A percentile compares a stretch with the other conserved stretches of the same genome.
Evolutionary conservation across 2,888 invertebrate genomes (phyloP).

Genomic region (Escarpia spicata): DNA sequence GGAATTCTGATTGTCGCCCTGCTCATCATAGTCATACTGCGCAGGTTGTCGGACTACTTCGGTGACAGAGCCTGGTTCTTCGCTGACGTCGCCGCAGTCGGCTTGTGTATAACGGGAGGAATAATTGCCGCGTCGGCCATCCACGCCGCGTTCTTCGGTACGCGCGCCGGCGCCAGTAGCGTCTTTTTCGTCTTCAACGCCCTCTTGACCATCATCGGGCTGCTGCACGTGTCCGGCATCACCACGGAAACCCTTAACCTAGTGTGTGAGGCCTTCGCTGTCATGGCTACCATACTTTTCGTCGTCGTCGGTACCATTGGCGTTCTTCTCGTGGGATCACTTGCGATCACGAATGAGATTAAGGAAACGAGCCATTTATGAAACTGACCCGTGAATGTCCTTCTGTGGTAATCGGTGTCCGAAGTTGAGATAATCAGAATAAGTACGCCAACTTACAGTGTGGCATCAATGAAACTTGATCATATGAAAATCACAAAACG

Average conservation of each 20-base stretch:
- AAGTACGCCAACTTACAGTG: neutral
- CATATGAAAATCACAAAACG: neutral
- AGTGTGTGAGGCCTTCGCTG: neutral
- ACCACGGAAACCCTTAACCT: neutral
- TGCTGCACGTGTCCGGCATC: conserved; percentile 1
- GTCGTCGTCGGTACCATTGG: neutral
- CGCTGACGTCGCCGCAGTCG: neutral
- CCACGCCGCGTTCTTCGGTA: neutral
- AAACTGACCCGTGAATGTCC: no score
- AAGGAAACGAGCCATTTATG: no score
- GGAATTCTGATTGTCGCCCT: no score
- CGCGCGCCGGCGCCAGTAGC: neutral
- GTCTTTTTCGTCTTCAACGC: neutral
- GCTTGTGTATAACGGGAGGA: neutral
- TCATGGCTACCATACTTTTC: neutral
- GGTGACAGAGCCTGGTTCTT: neutral
- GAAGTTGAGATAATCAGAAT: neutral
- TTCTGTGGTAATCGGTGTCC: neutral
- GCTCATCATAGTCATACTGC: neutral
- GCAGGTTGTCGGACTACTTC: neutral
- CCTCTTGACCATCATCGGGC: neutral
- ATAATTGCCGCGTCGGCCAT: neutral
- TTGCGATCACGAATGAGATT: neutral
- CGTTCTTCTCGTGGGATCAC: neutral
- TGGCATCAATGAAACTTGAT: neutral